A percentile compares a stretch with the other conserved stretches of the same genome.
phyloP scores from a whole-genome alignment of 2,888 invertebrate genomes.

The Synergus itoensis region DNA sequence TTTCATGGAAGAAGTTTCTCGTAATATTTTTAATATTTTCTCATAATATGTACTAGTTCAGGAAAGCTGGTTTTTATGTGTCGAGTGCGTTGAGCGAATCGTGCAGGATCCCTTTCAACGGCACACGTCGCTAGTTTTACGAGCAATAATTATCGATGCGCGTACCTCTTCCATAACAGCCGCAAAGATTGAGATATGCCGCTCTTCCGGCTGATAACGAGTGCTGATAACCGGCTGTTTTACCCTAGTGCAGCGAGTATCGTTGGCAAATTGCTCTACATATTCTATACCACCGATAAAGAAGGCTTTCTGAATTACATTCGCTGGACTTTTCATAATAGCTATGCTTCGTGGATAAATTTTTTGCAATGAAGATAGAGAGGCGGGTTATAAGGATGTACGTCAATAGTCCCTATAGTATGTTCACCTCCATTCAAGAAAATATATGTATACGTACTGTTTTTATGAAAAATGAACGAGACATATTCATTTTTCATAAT shows the following conservation, averaged over 20 bases:
- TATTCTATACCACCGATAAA: background rate
- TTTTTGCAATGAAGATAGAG: background rate
- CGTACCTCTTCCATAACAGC: constrained; percentile 55
- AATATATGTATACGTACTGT: background rate
- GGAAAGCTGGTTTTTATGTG: constrained; percentile 41
- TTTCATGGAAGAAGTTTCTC: background rate
- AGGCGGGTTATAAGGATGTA: constrained; percentile 13
- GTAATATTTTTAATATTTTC: background rate
- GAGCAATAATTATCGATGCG: constrained; percentile 75
- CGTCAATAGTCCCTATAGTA: background rate
- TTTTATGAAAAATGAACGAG: background rate
- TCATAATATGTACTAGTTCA: background rate
- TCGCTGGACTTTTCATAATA: constrained; percentile 42
- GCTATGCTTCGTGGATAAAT: constrained; percentile 13
- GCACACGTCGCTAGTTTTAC: constrained; percentile 71
- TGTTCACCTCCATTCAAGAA: constrained; percentile 10
- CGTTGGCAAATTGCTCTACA: constrained; percentile 57
- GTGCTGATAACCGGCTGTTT: constrained; percentile 63
- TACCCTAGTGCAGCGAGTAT: constrained; percentile 51
- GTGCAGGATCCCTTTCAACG: constrained; percentile 56
- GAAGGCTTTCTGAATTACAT: constrained; percentile 44
- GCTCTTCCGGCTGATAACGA: constrained; percentile 72
- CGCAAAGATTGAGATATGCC: constrained; percentile 67
- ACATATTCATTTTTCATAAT: background rate
- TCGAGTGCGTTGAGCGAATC: constrained; percentile 52